Evolutionary conservation across 2,888 invertebrate species (phyloP), one percentile per base, ranked within the genome.

Genomic region (Clivina fossor): DNA sequence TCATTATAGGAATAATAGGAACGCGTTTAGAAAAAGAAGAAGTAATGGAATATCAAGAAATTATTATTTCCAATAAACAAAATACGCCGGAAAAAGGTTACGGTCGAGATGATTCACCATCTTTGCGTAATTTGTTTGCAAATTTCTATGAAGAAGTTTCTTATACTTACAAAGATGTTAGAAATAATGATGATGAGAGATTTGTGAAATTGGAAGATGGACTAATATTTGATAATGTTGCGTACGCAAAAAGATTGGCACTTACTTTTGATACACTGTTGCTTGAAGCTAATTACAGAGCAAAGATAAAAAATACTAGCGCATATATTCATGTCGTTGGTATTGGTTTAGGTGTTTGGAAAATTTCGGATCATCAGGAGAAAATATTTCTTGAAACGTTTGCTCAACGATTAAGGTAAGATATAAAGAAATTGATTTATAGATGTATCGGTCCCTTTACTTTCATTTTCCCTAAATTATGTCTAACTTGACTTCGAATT

Each of bases 21-120:
- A 72, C 77, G 1, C 68, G 80, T n/a, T 69, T 80, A 8, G 70
- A 72, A 18, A 72, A 74, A 2, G 68, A 71, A 1, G 69, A 74
- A 46, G 67, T 74, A 1, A 80, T 80, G 80, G 80, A 80, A 62
- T 80, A 69, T 60, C 71, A 75, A 49, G 80, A 80, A 53, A 76
- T 80, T 51, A 63, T 80, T 0, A 67, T 80, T 5, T 74, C 76
- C 0, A 69, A 74, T 55, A 60, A 69, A 2, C 82, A 81, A 62
- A 80, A 80, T 60, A 76, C 71, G 9, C 58, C 64, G 44, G 69
- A 71, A 8, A 75, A 78, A 51, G 82, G 82, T 61, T 82, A 74
- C 63, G 71, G 69, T 0, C 55, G 56, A n/a, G 57, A 60, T 4
- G 41, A 54, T 2, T 19, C 55, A 5, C 49, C 59, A 19, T 64